phyloP scores from a whole-genome alignment of 2,797 vertebrate genomes.

The Diplodus sargus region DNA sequence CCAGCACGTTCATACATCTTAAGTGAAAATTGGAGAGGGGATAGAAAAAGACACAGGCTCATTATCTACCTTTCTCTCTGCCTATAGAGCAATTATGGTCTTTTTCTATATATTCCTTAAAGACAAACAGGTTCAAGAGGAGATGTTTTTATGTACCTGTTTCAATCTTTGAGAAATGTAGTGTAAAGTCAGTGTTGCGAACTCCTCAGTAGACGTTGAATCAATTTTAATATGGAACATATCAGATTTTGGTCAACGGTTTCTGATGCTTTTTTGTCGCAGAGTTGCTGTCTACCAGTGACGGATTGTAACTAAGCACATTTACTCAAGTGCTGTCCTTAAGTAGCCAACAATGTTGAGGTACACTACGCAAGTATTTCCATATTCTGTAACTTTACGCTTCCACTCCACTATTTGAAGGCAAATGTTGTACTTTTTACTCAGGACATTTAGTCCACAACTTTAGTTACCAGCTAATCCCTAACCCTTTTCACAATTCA shows the following conservation, averaged over 20 bases:
- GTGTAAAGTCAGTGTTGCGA: not conserved
- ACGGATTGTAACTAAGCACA: too few relatives aligned
- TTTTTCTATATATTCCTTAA: not conserved
- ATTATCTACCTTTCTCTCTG: slow-evolving; percentile 5
- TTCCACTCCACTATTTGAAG: too few relatives aligned
- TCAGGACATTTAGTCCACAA: too few relatives aligned
- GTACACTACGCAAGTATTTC: too few relatives aligned
- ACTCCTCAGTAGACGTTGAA: not conserved
- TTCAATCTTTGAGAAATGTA: not conserved
- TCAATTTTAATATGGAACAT: slow-evolving; percentile 1
- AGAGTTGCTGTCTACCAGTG: not conserved
- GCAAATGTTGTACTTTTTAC: too few relatives aligned
- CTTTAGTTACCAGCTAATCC: too few relatives aligned
- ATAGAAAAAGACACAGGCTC: slow-evolving; percentile 36
- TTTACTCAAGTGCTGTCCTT: too few relatives aligned
- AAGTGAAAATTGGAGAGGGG: slow-evolving; percentile 38
- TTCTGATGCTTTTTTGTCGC: not conserved
- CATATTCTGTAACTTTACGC: too few relatives aligned
- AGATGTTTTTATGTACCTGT: not conserved
- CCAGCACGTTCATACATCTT: slow-evolving; percentile 60
- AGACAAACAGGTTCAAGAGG: not conserved
- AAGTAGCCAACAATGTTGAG: too few relatives aligned
- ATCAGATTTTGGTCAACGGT: not conserved
- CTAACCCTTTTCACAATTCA: too few relatives aligned
- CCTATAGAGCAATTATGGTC: not conserved